phyloP scores from a whole-genome alignment of 2,113 vertebrate genomes.

The Channa argus region DNA sequence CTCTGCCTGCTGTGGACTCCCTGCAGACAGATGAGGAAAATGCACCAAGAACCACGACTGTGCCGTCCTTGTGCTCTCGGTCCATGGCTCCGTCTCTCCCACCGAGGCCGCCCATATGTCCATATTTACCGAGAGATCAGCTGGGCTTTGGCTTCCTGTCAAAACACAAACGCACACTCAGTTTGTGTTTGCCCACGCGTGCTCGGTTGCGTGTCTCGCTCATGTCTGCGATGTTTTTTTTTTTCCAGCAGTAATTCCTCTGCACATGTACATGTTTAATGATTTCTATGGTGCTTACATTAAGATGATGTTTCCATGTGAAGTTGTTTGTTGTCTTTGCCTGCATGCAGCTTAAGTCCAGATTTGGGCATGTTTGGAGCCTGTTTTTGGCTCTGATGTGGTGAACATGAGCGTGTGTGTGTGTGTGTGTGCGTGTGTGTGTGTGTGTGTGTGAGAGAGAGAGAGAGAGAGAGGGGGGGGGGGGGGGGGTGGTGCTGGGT shows the following conservation, averaged over 20 bases:
- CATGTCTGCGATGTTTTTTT: slow-evolving; percentile 18
- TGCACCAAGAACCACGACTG: slow-evolving; percentile 29
- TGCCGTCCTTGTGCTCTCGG: slow-evolving; percentile 26
- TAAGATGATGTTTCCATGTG: slow-evolving; percentile 7
- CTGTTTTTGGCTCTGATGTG: background rate
- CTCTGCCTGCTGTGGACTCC: slow-evolving; percentile 45
- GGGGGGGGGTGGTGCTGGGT: background rate
- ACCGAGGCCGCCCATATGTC: slow-evolving; percentile 67
- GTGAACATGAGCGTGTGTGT: background rate
- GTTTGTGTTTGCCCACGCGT: background rate
- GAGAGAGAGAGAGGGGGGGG: no score
- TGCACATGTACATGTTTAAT: slow-evolving; percentile 24
- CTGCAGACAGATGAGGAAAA: slow-evolving; percentile 32
- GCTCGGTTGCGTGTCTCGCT: slow-evolving; percentile 12
- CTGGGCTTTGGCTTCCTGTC: slow-evolving; percentile 62
- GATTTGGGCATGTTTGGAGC: background rate
- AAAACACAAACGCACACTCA: slow-evolving; percentile 33
- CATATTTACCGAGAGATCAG: slow-evolving; percentile 74
- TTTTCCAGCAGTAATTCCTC: background rate
- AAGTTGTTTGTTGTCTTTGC: background rate
- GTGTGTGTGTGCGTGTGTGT: slow-evolving; percentile 2
- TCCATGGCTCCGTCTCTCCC: slow-evolving; percentile 2
- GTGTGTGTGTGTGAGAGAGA: background rate
- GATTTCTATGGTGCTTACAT: slow-evolving; percentile 18
- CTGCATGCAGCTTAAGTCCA: background rate